Evolutionary conservation across 2,113 vertebrate species (phyloP).

Genomic region (Machaerirhynchus nigripectus): DNA sequence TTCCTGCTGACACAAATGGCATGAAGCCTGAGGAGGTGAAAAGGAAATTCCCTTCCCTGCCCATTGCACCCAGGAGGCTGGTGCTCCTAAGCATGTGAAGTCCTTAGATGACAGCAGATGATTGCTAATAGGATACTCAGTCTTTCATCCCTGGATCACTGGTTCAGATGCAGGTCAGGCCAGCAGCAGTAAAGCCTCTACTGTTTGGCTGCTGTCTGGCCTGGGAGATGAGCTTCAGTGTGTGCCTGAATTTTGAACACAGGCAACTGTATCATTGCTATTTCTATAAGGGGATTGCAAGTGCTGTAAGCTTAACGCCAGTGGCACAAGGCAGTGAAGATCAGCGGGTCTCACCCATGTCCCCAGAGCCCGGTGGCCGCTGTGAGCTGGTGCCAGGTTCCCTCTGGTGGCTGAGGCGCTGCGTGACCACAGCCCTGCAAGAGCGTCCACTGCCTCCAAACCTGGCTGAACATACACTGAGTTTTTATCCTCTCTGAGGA

Average conservation of each 20-base stretch:
- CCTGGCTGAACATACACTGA: background rate
- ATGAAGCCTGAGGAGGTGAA: background rate
- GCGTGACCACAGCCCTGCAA: background rate
- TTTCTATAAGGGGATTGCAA: background rate
- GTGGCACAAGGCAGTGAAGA: background rate
- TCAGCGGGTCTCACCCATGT: accelerated
- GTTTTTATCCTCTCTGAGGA: background rate
- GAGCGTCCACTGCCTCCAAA: background rate
- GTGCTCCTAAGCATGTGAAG: background rate
- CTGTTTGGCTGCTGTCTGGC: background rate
- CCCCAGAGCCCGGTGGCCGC: background rate
- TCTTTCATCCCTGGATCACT: background rate
- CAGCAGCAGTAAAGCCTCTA: background rate
- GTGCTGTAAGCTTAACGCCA: background rate
- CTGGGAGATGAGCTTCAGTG: background rate
- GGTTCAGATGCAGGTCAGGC: constrained; percentile 1
- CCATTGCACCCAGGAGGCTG: background rate
- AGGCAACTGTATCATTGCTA: accelerated
- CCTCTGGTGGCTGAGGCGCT: constrained; percentile 20
- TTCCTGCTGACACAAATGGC: background rate
- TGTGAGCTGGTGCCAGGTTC: constrained; percentile 13
- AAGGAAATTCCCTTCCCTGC: background rate
- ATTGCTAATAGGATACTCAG: background rate
- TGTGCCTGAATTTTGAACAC: background rate
- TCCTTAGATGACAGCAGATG: background rate